Evolutionary conservation across 2,797 vertebrate genomes (phyloP).

Genomic region (Linurgus olivaceus): DNA sequence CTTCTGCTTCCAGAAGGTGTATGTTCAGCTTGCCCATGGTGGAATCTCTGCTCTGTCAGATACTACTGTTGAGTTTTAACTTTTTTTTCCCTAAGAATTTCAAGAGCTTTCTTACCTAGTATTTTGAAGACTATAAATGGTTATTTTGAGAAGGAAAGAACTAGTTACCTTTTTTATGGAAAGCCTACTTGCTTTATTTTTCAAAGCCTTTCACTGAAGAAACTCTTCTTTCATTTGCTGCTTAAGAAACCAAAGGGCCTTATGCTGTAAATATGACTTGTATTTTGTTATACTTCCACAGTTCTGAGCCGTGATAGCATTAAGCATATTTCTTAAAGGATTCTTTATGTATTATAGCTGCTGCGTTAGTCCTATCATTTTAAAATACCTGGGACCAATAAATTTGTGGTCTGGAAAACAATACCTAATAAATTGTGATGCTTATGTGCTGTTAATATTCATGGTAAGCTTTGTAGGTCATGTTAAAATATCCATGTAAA

Average conservation of each 20-base stretch:
- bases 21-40: constrained; percentile 50
- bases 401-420: constrained; percentile 59
- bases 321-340: constrained; percentile 60
- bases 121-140: constrained; percentile 53
- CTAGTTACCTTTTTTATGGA: constrained; percentile 55
- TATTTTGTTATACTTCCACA: constrained; percentile 70
- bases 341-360: constrained; percentile 55
- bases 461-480: constrained; percentile 15
- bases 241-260: constrained; percentile 79
- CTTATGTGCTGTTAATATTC: constrained; percentile 58
- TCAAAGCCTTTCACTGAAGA: constrained; percentile 67
- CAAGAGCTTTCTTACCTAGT: constrained; percentile 53
- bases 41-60: constrained; percentile 14
- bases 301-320: constrained; percentile 38
- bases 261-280: constrained; percentile 77
- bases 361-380: constrained; percentile 67
- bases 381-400: constrained; percentile 73
- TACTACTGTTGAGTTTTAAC: constrained; percentile 46
- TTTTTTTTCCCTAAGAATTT: constrained; percentile 58
- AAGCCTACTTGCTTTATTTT: constrained; percentile 66
- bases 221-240: constrained; percentile 73
- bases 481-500: constrained; percentile 15
- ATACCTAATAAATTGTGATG: constrained; percentile 42
- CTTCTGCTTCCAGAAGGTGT: constrained; percentile 54
- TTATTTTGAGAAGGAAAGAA: constrained; percentile 68